phyloP scores from a whole-genome alignment of 2,797 vertebrate genomes.

The Sebastes trivittatus region DNA sequence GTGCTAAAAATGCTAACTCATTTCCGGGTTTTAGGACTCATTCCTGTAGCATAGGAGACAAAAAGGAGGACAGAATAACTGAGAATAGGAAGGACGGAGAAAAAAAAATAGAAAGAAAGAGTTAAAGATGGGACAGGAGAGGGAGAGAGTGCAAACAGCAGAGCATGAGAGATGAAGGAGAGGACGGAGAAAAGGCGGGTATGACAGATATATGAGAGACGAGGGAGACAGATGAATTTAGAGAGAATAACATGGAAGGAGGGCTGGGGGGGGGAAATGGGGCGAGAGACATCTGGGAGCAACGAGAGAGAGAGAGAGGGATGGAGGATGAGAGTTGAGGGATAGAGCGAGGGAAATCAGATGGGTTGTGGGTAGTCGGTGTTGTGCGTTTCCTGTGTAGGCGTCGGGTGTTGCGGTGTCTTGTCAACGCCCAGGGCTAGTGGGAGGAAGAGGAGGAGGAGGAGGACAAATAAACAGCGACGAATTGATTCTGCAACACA shows the following conservation, averaged over 20 bases:
- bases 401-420: constrained; percentile 50
- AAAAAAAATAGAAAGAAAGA: neutral
- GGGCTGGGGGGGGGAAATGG: constrained; percentile 30
- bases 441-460: constrained; percentile 31
- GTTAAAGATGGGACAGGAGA: neutral
- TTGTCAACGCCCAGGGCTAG: constrained; percentile 37
- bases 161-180: constrained; percentile 13
- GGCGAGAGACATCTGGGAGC: constrained; percentile 18
- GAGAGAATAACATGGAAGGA: constrained; percentile 20
- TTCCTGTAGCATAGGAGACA: no score
- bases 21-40: no score
- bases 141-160: neutral
- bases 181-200: neutral
- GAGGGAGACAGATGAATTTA: constrained; percentile 31
- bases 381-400: constrained; percentile 53
- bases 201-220: constrained; percentile 19
- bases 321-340: constrained; percentile 21
- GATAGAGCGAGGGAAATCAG: constrained; percentile 39
- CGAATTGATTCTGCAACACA: constrained; percentile 65
- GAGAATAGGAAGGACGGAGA: neutral
- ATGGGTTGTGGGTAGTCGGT: constrained; percentile 29
- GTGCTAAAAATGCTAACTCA: no score
- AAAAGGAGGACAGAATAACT: neutral
- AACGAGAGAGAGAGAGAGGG: neutral
- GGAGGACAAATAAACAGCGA: constrained; percentile 40